A percentile compares a stretch with the other conserved stretches of the same genome.
Conservation (phyloP, 1,140 invertebrate genomes). For the Cyclina sinensis region DNA sequence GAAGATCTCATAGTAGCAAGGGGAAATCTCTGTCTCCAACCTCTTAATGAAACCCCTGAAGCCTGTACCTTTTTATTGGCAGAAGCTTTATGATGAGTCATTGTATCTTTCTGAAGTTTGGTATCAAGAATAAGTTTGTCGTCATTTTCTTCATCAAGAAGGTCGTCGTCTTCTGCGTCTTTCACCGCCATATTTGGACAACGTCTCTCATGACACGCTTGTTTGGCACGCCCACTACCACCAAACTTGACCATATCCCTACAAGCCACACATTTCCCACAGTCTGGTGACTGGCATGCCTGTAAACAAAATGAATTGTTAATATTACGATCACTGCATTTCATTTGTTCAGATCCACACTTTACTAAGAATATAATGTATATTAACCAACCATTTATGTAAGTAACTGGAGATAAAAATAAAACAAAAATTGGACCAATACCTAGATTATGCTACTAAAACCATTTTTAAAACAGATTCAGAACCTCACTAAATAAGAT, state of each 20-base stretch:
- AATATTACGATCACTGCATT: too few relatives aligned
- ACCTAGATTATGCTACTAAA: too few relatives aligned
- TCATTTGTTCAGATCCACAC: too few relatives aligned
- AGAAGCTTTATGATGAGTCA: constrained; percentile 43
- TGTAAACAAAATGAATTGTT: constrained; percentile 68
- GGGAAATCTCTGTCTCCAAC: too few relatives aligned
- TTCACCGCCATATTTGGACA: constrained; percentile 93
- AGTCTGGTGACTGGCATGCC: constrained; percentile 91
- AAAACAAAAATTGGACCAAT: too few relatives aligned
- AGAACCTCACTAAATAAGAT: too few relatives aligned
- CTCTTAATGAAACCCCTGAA: too few relatives aligned
- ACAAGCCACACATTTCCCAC: constrained; percentile 91
- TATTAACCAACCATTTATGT: too few relatives aligned
- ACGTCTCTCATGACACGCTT: constrained; percentile 91
- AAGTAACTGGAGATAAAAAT: too few relatives aligned
- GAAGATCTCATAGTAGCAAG: too few relatives aligned
- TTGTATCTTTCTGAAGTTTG: constrained; percentile 27
- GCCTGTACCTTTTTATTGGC: constrained; percentile 75
- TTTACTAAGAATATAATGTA: too few relatives aligned
- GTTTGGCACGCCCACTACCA: constrained; percentile 90
- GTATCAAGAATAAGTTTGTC: constrained; percentile 72
- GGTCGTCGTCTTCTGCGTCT: constrained; percentile 86
- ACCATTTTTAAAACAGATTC: too few relatives aligned
- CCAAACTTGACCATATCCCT: constrained; percentile 92
- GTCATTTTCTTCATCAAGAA: constrained; percentile 82